Percentiles rank a stretch among this genome's conserved stretches.
Evolutionary conservation across 2,113 vertebrate species (phyloP).

Genomic region (Sakesphorus luctuosus): DNA sequence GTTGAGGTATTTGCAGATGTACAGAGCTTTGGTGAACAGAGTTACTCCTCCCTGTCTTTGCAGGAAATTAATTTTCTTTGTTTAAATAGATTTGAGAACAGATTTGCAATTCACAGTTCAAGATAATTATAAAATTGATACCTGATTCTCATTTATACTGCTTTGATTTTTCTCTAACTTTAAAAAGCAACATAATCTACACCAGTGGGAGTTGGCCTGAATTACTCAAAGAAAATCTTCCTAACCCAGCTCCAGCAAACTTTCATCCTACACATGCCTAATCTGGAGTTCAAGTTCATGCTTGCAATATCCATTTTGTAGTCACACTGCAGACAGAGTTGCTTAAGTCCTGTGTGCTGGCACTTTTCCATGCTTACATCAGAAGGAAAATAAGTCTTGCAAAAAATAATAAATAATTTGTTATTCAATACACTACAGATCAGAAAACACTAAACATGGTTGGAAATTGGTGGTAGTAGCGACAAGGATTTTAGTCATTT

Average conservation of each 20-base stretch:
- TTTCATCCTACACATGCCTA: background rate
- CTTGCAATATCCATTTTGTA: background rate
- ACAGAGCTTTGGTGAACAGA: background rate
- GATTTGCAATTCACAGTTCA: background rate
- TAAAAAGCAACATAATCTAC: background rate
- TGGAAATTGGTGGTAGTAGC: background rate
- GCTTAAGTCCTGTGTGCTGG: background rate
- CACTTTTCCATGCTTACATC: background rate
- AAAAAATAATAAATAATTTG: background rate
- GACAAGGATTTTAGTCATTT: background rate
- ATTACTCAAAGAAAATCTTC: background rate
- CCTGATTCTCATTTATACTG: background rate
- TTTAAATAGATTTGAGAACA: background rate
- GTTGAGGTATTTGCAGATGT: background rate
- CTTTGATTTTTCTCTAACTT: background rate
- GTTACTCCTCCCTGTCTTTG: background rate
- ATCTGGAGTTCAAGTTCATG: background rate
- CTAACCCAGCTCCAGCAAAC: background rate
- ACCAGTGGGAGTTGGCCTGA: background rate
- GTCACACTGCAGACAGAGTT: background rate
- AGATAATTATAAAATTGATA: background rate
- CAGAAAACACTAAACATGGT: background rate
- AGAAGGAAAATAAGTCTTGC: background rate
- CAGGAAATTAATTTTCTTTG: background rate
- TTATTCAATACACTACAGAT: background rate